Base-by-base conservation (phyloP, 2,888 invertebrate genomes). In the Ditylenchus weischeri region DNA sequence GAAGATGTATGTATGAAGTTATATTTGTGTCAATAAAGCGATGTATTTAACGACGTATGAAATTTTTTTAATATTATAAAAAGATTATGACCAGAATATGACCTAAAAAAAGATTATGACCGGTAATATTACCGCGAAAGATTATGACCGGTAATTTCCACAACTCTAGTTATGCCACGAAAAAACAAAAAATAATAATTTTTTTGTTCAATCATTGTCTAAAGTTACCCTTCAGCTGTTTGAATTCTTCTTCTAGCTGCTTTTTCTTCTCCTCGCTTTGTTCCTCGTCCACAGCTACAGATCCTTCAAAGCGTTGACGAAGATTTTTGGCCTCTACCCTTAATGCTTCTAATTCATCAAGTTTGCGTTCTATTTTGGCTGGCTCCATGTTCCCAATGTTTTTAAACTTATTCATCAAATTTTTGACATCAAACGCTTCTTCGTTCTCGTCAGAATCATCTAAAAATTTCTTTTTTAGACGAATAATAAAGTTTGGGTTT, bases 241-340 rank as follows among this genome's bases (percentile, higher is more conserved):
- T 76, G 69, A 83, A 83, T 70, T 83, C 83, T 66, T 84, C 83
- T 21, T 83, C 80, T 71, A 85, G 80, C 54, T 84, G 79, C 57
- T 78, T 75, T 57, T 82, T 78, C 71, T 79, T 79, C 36, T 84
- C 83, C 48, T 83, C 83, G n/a, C 75, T 76, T 0, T 77, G 73
- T 76, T 83, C 82, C 15, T 84, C 77, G 11, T 83, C 84, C 21
- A 77, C 79, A 82, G 73, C 8, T 19, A 78, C 76, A 81, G 73
- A 7, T 83, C 71, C 82, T 80, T 85, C 82, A 68, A 85, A 81
- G 29, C 76, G 76, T 60, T 84, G 79, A 66, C 81, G 76, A 49
- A 80, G 70, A 58, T 82, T 78, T 60, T 75, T 80, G 15, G 80
- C 76, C 61, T 79, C 66, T 6, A 70, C 57, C 18, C 68, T 47